phyloP scores from a whole-genome alignment of 2,888 invertebrate species.

The Erynnis tages region DNA sequence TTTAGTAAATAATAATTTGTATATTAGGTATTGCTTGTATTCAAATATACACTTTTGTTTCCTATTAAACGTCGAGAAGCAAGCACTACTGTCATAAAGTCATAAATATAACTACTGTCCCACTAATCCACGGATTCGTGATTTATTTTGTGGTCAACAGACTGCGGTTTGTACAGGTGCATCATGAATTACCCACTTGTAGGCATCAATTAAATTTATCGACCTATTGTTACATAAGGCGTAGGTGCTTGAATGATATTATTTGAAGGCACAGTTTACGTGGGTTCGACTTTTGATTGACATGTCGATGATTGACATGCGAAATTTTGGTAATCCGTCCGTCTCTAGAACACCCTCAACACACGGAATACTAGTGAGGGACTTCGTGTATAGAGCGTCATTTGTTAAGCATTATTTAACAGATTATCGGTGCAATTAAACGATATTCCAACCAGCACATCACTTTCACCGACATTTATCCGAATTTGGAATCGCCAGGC shows the following conservation, averaged over 20 bases:
- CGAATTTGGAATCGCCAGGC: conserved; percentile 37
- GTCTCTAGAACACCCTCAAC: too few relatives aligned
- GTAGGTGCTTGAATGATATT: conserved; percentile 1
- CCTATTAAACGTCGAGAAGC: too few relatives aligned
- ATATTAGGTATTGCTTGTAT: too few relatives aligned
- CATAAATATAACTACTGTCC: not conserved
- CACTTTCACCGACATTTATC: conserved; percentile 50
- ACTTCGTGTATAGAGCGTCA: too few relatives aligned
- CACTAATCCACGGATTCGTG: not conserved
- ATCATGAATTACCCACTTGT: not conserved
- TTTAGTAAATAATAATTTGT: too few relatives aligned
- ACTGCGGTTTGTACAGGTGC: not conserved
- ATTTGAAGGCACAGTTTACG: not conserved
- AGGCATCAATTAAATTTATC: not conserved
- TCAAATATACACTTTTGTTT: too few relatives aligned
- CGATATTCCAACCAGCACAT: conserved; percentile 36
- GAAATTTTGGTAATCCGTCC: too few relatives aligned
- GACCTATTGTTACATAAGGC: not conserved
- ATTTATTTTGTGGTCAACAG: not conserved
- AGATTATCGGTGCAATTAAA: conserved; percentile 1
- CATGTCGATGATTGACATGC: too few relatives aligned
- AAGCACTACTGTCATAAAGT: too few relatives aligned
- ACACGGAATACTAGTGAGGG: too few relatives aligned
- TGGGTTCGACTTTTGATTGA: not conserved
- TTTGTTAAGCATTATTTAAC: not conserved